Evolutionary conservation across 2,113 vertebrate species (phyloP).

Genomic region (Hirundichthys speculiger): DNA sequence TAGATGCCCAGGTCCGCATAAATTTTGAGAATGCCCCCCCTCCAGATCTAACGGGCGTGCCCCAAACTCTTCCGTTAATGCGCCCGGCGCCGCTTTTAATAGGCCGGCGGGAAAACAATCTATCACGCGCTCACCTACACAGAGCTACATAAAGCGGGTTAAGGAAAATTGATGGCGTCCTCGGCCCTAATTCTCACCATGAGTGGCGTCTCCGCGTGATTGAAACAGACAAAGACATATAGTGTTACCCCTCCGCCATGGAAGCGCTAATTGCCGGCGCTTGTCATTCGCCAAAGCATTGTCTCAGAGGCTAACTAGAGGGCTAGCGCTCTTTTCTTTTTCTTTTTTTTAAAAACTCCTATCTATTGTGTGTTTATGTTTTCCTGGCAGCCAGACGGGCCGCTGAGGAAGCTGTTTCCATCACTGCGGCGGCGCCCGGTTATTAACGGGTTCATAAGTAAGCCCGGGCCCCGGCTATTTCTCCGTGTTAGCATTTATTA

Average conservation of each 20-base stretch:
- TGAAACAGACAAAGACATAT: conserved; percentile 96
- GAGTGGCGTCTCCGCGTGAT: conserved; percentile 86
- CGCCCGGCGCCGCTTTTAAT: conserved; percentile 87
- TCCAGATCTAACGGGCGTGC: conserved; percentile 63
- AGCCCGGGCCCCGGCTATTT: conserved; percentile 89
- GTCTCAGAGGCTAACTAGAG: conserved; percentile 92
- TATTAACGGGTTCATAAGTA: conserved; percentile 96
- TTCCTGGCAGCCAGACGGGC: conserved; percentile 82
- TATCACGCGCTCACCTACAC: conserved; percentile 89
- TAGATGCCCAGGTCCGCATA: conserved; percentile 51
- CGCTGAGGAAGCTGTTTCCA: conserved; percentile 89
- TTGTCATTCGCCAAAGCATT: conserved; percentile 91
- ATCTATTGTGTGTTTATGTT: conserved; percentile 85
- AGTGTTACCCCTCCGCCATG: conserved; percentile 89
- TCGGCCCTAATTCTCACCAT: conserved; percentile 88
- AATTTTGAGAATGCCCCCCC: conserved; percentile 30
- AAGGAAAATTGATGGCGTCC: conserved; percentile 95
- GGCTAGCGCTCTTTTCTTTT: conserved; percentile 77
- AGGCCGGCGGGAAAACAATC: conserved; percentile 94
- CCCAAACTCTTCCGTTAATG: conserved; percentile 80
- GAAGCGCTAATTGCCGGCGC: conserved; percentile 92
- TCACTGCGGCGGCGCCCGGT: conserved; percentile 82
- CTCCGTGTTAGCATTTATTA: conserved; percentile 90
- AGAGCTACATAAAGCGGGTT: conserved; percentile 90
- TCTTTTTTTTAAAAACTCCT: conserved; percentile 34